Evolutionary conservation across 64 coral and sea anemone genomes (phyloP).

Genomic region (Montipora efflorescens): DNA sequence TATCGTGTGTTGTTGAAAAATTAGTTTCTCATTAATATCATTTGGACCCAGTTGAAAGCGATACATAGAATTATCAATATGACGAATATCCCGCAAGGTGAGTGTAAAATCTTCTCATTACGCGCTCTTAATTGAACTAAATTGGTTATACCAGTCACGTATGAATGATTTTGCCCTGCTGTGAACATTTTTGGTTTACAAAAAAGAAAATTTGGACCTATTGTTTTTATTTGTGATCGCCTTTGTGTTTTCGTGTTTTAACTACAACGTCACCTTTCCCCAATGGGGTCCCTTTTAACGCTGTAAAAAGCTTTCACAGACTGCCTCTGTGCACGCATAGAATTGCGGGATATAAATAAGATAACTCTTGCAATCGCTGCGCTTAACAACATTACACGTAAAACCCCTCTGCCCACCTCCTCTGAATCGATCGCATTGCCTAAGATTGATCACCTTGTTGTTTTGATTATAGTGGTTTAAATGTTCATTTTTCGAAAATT

Average conservation of each 20-base stretch:
- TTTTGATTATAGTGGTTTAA: not conserved
- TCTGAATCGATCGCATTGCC: not conserved
- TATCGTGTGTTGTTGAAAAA: not conserved
- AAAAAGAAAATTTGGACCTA: not conserved
- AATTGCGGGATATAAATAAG: no score
- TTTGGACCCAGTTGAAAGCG: not conserved
- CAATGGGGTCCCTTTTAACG: not conserved
- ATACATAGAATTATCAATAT: not conserved
- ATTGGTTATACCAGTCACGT: slow-evolving; percentile 1
- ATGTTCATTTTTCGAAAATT: not conserved
- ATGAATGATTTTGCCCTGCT: not conserved
- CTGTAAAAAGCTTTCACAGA: not conserved
- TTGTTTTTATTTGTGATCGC: not conserved
- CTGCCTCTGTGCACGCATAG: not conserved
- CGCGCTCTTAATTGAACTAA: not conserved
- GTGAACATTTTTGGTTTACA: not conserved
- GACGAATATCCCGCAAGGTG: not conserved
- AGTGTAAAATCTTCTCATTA: not conserved
- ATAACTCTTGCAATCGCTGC: not conserved
- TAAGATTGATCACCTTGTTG: not conserved
- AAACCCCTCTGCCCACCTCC: not conserved
- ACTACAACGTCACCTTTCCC: not conserved
- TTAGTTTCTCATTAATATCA: not conserved
- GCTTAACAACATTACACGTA: not conserved
- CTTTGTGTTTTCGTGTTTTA: not conserved